Base-by-base conservation (phyloP, 2,888 invertebrate species). In the Bombylius discolor region DNA sequence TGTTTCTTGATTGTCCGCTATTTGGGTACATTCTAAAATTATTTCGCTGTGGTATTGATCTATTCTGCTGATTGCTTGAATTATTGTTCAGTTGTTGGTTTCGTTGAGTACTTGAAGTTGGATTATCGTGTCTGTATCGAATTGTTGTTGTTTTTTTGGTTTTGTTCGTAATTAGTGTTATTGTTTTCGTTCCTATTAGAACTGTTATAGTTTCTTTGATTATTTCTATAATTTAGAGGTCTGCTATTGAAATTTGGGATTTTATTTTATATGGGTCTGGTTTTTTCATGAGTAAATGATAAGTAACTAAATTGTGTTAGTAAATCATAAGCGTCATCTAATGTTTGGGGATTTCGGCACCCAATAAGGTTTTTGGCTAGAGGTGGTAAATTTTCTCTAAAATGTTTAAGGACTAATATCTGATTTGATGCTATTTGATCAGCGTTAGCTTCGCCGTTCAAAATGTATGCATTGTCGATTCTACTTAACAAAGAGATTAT, bases 351-450 rank as follows among this genome's bases (percentile, higher is more conserved):
- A 48, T 56, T 51, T 36, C 52, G 32, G 34, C 55, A 49, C 36
- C 52, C 33, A 36, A 53, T 50, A 45, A 58, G 33, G 50, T 52
- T 55, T 55, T 55, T 55, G 11, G 51, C 52, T 4, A 48, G 52
- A 34, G 46, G 1, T 6, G 55, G 39, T 52, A 54, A 49, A 13
- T 51, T 51, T 34, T 57, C 47, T n/a, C 47, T 55, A 52, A 57
- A 57, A 12, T 46, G 31, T 5, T 51, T 47, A 14, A 58, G 44
- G 34, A 51, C 57, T 44, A 51, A 34, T 51, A 51, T 57, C 13
- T 47, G 49, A 47, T 58, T 55, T 31, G 47, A 47, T 8, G n/a
- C 48, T n/a, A 52, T 52, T 23, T 32, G 9, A 3, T 52, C 36
- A n/a, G n/a, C 13, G 34, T 47, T 23, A 4, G 7, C 52, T 42